Evolutionary conservation across 1,140 invertebrate genomes (phyloP).

Genomic region (Pseudomyrmex flavicornis): DNA sequence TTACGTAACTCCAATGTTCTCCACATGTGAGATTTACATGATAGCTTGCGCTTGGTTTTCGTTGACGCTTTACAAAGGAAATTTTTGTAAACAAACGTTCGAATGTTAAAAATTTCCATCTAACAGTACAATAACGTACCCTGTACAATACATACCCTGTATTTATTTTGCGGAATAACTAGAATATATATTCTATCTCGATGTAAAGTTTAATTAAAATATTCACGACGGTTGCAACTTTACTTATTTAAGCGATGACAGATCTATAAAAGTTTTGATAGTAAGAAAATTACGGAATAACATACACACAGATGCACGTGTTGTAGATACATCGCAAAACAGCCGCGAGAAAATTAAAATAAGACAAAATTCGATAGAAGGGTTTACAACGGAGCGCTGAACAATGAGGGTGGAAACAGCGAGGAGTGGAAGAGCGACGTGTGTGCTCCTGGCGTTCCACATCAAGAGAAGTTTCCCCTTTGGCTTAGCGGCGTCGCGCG

Average conservation of each 20-base stretch:
- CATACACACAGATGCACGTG: no score
- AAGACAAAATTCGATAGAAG: constrained; percentile 2
- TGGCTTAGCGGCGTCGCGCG: constrained; percentile 62
- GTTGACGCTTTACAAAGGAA: background rate
- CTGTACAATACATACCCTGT: background rate
- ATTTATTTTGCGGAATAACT: background rate
- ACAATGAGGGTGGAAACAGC: constrained; percentile 5
- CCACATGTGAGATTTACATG: background rate
- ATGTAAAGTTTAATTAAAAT: no score
- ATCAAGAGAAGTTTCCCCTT: constrained; percentile 68
- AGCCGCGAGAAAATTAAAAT: background rate
- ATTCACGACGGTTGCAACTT: background rate
- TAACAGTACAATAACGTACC: background rate
- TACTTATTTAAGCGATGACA: background rate
- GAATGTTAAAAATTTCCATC: constrained; percentile 1
- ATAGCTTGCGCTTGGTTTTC: background rate
- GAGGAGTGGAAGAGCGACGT: constrained; percentile 32
- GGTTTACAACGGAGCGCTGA: constrained; percentile 17
- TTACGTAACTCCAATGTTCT: background rate
- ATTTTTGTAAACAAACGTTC: constrained; percentile 22
- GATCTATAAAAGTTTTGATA: constrained; percentile 14
- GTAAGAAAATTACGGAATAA: constrained; percentile 29
- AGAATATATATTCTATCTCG: background rate
- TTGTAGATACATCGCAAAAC: background rate
- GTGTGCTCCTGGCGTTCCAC: constrained; percentile 63